These are phyloP conservation scores for Lymantria dispar DNA, from an alignment of 2,888 invertebrate genomes.

Conservation along the genomic window DNA sequence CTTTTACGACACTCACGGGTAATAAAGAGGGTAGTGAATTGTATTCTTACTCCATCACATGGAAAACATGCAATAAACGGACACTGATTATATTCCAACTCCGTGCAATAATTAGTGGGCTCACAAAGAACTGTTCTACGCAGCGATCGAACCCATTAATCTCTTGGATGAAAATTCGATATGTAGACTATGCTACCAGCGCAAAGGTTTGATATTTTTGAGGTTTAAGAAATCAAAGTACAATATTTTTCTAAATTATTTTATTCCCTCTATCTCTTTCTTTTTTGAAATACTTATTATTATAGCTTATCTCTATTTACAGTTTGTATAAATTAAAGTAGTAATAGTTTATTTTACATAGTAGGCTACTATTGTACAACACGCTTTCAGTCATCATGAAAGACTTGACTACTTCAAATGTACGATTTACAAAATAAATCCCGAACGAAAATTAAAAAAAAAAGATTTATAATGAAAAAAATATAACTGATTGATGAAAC, in stretches of 20 bases:
- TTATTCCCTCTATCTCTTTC: constrained; percentile 79
- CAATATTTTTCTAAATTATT: constrained; percentile 61
- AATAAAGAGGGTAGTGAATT: too few species aligned
- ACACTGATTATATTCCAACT: too few species aligned
- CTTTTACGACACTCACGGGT: too few species aligned
- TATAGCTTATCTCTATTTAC: constrained; percentile 76
- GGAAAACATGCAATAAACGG: too few species aligned
- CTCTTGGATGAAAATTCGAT: too few species aligned
- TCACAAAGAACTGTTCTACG: too few species aligned
- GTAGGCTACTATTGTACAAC: constrained; percentile 78
- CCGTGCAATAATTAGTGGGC: too few species aligned
- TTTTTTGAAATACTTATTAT: constrained; percentile 73
- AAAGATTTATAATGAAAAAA: constrained; percentile 40
- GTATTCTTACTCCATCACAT: too few species aligned
- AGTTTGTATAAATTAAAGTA: constrained; percentile 80
- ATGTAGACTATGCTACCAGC: too few species aligned
- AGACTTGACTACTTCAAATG: constrained; percentile 65
- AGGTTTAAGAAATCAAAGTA: constrained; percentile 46
- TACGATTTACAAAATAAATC: constrained; percentile 34
- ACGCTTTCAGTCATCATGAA: constrained; percentile 62
- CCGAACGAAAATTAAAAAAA: constrained; percentile 32
- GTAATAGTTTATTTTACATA: constrained; percentile 73
- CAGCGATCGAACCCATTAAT: too few species aligned
- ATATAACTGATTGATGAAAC: constrained; percentile 34
- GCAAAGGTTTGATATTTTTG: too few species aligned